Evolutionary conservation across 2,888 invertebrate species (phyloP).

Genomic region (Elysia crispata): DNA sequence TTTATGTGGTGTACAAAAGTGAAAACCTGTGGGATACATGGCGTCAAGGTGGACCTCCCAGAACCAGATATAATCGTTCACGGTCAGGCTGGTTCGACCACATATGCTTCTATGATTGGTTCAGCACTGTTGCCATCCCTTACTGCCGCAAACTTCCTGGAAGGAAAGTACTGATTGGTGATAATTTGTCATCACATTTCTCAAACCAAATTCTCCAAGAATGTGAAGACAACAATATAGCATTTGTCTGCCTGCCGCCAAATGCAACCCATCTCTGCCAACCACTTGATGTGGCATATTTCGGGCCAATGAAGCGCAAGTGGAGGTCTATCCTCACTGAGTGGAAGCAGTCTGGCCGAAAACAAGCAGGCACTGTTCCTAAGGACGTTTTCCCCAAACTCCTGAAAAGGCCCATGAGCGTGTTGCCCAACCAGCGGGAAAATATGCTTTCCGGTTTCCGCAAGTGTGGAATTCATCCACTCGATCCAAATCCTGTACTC

Average conservation of each 20-base stretch:
- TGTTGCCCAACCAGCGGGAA: too few species aligned
- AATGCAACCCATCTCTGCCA: slow-evolving; percentile 56
- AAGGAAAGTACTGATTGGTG: slow-evolving; percentile 74
- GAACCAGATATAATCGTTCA: slow-evolving; percentile 73
- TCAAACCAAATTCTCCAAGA: slow-evolving; percentile 56
- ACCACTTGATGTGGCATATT: slow-evolving; percentile 54
- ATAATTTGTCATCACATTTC: slow-evolving; percentile 60
- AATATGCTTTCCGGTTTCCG: too few species aligned
- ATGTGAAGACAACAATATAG: slow-evolving; percentile 73
- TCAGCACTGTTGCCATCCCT: slow-evolving; percentile 59
- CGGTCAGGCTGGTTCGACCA: slow-evolving; percentile 72
- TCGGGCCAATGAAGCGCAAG: slow-evolving; percentile 27
- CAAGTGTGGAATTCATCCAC: slow-evolving; percentile 6
- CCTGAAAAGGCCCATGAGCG: too few species aligned
- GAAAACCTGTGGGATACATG: slow-evolving; percentile 75
- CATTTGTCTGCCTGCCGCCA: slow-evolving; percentile 61
- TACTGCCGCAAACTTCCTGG: slow-evolving; percentile 62
- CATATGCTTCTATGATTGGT: slow-evolving; percentile 70
- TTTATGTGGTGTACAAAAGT: slow-evolving; percentile 64
- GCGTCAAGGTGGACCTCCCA: slow-evolving; percentile 74
- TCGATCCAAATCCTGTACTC: background rate
- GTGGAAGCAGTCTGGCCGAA: slow-evolving; percentile 10
- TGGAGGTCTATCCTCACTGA: slow-evolving; percentile 23
- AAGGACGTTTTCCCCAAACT: background rate
- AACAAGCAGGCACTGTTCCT: slow-evolving; percentile 19